Conservation (phyloP, 1,140 invertebrate genomes). For the Bacillus rossius region DNA sequence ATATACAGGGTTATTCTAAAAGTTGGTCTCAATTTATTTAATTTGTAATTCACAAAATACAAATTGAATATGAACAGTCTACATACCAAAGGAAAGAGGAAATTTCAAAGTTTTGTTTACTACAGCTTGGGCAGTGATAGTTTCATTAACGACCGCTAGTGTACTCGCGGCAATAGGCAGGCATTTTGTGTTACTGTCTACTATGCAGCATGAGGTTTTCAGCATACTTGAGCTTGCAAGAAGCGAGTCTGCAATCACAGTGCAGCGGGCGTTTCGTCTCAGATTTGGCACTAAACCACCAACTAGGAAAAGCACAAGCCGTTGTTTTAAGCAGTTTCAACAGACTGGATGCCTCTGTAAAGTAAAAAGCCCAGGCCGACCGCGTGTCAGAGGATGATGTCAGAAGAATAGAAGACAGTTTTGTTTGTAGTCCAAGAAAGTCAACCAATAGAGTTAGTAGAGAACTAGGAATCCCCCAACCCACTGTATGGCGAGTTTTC, state of each 20-base stretch:
- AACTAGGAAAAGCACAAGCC: conserved; percentile 5
- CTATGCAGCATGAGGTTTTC: no score
- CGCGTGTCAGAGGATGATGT: conserved; percentile 10
- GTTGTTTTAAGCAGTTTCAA: conserved; percentile 14
- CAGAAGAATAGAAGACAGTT: conserved; percentile 10
- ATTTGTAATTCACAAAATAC: no score
- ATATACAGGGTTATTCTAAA: no score
- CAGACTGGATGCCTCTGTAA: conserved; percentile 9
- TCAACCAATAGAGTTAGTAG: conserved; percentile 9
- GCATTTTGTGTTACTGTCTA: no score
- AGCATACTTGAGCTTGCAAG: not conserved
- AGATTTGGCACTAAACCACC: conserved; percentile 10
- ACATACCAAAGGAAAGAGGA: no score
- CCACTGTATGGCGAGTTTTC: conserved; percentile 15
- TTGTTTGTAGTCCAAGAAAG: conserved; percentile 12
- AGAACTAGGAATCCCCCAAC: conserved; percentile 14
- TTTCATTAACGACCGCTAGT: no score
- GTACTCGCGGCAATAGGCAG: no score
- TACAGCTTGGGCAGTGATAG: no score
- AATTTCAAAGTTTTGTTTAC: no score
- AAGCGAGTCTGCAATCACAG: not conserved
- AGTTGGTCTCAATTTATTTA: no score
- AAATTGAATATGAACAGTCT: no score
- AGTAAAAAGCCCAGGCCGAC: conserved; percentile 4
- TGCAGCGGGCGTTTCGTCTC: not conserved